These are phyloP conservation scores for Pomacea maculata DNA, from an alignment of 1,140 invertebrate species.

Conservation along the genomic window DNA sequence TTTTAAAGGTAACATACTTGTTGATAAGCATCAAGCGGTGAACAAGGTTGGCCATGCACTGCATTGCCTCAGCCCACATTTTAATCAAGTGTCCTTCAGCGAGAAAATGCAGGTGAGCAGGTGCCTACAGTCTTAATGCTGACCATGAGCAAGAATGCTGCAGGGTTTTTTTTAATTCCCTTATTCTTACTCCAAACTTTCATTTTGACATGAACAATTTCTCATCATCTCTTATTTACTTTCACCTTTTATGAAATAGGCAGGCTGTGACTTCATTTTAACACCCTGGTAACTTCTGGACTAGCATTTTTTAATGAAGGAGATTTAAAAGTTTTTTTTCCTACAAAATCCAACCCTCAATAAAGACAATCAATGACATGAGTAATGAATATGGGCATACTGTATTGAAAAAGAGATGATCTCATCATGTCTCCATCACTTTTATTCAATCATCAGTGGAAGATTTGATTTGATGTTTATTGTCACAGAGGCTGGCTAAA, in stretches of 20 bases:
- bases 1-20: slow-evolving; percentile 68
- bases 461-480: slow-evolving; percentile 20
- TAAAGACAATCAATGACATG: too few species aligned
- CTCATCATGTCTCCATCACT: background rate
- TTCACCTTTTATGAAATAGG: too few species aligned
- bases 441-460: background rate
- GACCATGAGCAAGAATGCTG: too few species aligned
- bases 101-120: slow-evolving; percentile 78
- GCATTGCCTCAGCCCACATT: slow-evolving; percentile 84
- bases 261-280: too few species aligned
- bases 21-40: slow-evolving; percentile 75
- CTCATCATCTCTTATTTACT: too few species aligned
- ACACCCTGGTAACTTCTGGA: too few species aligned
- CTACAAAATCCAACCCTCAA: too few species aligned
- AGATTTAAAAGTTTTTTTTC: too few species aligned
- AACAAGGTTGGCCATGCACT: slow-evolving; percentile 91
- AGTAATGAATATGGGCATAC: too few species aligned
- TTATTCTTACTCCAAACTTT: background rate
- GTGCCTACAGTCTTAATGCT: too few species aligned
- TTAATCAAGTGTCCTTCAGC: slow-evolving; percentile 84
- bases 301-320: too few species aligned
- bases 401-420: background rate
- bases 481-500: slow-evolving; percentile 49
- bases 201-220: too few species aligned
- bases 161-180: background rate